Evolutionary conservation across 64 coral and sea anemone genomes (phyloP), one percentile per base, ranked within the genome.

Genomic region (Platygyra sinensis): DNA sequence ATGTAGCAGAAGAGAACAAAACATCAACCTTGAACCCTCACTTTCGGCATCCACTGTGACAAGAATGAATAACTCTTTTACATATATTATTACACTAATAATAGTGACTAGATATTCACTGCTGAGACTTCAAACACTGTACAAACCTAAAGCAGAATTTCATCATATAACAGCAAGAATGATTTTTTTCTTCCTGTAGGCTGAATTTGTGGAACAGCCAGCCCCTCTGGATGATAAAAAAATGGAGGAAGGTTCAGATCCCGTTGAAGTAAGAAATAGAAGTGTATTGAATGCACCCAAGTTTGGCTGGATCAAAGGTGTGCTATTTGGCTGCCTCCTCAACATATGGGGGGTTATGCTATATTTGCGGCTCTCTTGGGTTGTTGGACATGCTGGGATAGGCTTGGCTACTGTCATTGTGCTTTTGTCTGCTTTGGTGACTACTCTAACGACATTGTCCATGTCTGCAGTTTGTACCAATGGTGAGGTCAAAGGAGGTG

Each of bases 281-380:
- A 31, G 24, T 18, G 18, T 22, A 52, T 4, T 28, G 17, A 74
- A 39, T 72, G 95, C 82, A 22, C 95, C 90, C 0, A 99, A 99
- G 63, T 96, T 99, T 91, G 97, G 97, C 13, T 99, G 97, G 97
- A 87, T 99, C 32, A 99, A 96, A 86, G 97, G 97, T 16, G 97
- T 99, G 29, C 42, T 99, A 8, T 93, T 99, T 80, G 83, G 90
- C 52, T 99, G 97, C 75, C 88, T 99, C 13, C 83, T 99, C 18
- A 99, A 99, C 54, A 99, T 99, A 62, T 99, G 97, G 97, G 97
- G 97, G 55, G 97, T 99, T 29, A 99, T 99, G 94, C 52, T 99
- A 27, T 99, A 93, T 30, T 85, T 95, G 24, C 87, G 97, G 2
- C 83, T 99, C 46, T 84, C 91, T 4, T 99, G 93, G 93, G 93